Base-by-base conservation (phyloP, 1,140 invertebrate species). In the Rhyzopertha dominica region DNA sequence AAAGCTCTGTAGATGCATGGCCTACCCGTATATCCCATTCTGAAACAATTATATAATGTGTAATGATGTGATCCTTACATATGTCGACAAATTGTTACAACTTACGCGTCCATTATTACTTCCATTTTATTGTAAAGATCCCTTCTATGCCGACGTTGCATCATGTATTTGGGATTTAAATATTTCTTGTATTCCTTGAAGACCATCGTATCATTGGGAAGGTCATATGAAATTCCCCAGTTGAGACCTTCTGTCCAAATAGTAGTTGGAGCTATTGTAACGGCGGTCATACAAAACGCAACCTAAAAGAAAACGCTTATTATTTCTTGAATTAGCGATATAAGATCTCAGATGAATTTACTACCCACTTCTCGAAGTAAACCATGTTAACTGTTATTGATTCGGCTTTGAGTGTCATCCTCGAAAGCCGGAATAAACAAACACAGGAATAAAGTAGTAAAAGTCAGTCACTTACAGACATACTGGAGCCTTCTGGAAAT, bases 201-300 rank as follows among this genome's bases (percentile, higher is more conserved):
- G 1, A 78, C 72, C 57, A 78, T 78, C 0, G 79, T 79, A 34
- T 77, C 74, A 53, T 85, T 76, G 1, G 84, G 84, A 26, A 87
- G 59, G 55, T 85, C 82, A 50, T 85, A 87, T 1, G 82, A 79
- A 24, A 84, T 78, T 34, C 82, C 83, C 82, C 82, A 86, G 64
- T 85, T 86, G 3, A 84, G 49, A 1, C 78, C 80, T 52, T 80
- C 78, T 0, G 78, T 80, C 54, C 79, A 82, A 32, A 79, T 74
- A 23, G 75, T 71, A 39, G 75, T 74, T 0, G 67, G 59, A 1
- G 65, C 65, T 38, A 67, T 50, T 9, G 53, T 39, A 30, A 45
- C 51, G 2, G 42, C 38, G 9, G 57, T 62, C 31, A 24, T 28
- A 49, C 55, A 62, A 41, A 52, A 37, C 5, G 41, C 53, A n/a